A percentile compares a stretch with the other conserved stretches of the same genome.
Conservation (phyloP, 2,797 vertebrate genomes). For the Bradypodion pumilum region DNA sequence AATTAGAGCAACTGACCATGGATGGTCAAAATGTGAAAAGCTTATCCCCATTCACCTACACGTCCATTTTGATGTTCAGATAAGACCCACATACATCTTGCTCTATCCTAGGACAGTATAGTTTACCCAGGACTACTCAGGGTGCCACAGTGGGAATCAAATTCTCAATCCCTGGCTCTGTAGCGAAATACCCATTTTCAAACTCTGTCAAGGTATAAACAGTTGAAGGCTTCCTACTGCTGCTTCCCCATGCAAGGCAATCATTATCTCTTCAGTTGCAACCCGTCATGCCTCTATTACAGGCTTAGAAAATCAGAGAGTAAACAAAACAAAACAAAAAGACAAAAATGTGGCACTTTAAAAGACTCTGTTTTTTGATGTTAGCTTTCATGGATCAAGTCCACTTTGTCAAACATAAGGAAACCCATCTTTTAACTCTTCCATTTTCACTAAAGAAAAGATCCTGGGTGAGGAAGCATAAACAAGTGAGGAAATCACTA, state of each 20-base stretch:
- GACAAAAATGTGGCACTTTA: too few species aligned
- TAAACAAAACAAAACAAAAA: not conserved
- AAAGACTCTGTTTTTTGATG: too few species aligned
- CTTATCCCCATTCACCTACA: not conserved
- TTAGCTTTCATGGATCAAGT: too few species aligned
- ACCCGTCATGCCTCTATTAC: not conserved
- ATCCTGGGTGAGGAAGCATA: not conserved
- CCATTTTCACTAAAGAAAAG: not conserved
- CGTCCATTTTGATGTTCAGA: not conserved
- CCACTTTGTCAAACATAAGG: too few species aligned
- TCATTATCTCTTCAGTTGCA: not conserved
- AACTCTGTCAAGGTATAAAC: not conserved
- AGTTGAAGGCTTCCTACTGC: not conserved
- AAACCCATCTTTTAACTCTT: not conserved
- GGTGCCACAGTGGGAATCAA: too few species aligned
- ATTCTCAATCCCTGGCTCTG: too few species aligned
- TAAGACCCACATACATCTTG: not conserved
- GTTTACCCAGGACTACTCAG: too few species aligned
- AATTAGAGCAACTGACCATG: too few species aligned
- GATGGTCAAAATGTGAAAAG: not conserved
- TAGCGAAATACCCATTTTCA: not conserved
- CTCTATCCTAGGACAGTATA: not conserved
- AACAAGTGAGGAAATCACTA: not conserved
- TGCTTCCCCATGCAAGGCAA: not conserved
- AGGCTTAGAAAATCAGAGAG: not conserved